Evolutionary conservation across 2,888 invertebrate genomes (phyloP), one percentile per base, ranked within the genome.

Genomic region (Drosophila prolongata): DNA sequence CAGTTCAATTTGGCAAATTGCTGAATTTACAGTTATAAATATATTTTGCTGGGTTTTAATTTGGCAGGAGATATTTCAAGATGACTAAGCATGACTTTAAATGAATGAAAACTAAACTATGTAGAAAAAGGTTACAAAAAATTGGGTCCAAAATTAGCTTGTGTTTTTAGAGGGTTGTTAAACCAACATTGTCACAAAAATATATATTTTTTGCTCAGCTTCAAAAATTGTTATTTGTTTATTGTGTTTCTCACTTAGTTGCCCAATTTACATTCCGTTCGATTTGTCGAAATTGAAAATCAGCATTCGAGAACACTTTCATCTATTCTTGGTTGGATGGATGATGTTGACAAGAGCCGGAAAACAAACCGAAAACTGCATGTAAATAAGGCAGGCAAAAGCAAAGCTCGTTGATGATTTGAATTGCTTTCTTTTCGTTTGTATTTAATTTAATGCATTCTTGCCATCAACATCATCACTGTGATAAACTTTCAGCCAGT

Each of bases 281-380:
- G 50, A 38, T n/a, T 43, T 43, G 19, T 1, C 13, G 5, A 43
- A 56, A 38, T 34, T 4, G 16, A n/a, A 27, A 54, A 37, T 38
- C 11, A 16, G 43, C 43, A 50, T 30, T 70, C 9, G 13, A 24
- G 42, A 59, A 55, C 65, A 46, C 19, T 40, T 14, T 37, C 27
- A 9, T 35, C 24, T 43, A 16, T 53, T 70, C 71, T 75, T 72
- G 49, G 60, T 80, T 56, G 66, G 53, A 49, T 34, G 67, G 67
- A 70, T 61, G 84, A 69, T 84, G 87, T 81, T 82, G 81, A 81
- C 87, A 81, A 84, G 81, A 75, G 69, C 65, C 72, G 54, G 83
- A 87, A 87, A 87, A 67, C 87, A 82, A 87, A 87, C 78, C 79
- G 75, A 67, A 84, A 81, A 87, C 79, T 87, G 78, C 62, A 77